Evolutionary conservation across 2,888 invertebrate genomes (phyloP).

Genomic region (Bursaphelenchus okinawaensis): DNA sequence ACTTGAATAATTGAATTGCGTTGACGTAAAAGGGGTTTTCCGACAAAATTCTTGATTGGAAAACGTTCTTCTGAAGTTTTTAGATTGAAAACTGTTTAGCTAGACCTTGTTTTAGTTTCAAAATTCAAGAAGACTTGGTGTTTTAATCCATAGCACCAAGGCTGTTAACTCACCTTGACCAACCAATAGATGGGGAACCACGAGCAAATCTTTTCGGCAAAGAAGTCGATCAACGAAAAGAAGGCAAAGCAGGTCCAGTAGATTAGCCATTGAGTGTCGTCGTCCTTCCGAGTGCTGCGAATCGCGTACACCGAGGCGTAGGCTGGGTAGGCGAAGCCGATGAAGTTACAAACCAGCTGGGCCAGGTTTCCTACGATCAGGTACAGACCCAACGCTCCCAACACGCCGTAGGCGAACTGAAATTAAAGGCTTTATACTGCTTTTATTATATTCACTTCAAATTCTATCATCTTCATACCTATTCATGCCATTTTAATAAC

Average conservation of each 20-base stretch:
- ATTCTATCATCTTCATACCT: too few species aligned
- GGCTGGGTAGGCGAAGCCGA: conserved; percentile 39
- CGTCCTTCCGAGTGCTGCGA: conserved; percentile 61
- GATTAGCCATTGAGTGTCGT: conserved; percentile 69
- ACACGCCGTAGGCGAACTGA: conserved; percentile 27
- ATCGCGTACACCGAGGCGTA: conserved; percentile 59
- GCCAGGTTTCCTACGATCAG: conserved; percentile 61
- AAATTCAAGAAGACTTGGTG: too few species aligned
- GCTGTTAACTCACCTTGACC: conserved; percentile 20
- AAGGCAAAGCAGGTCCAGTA: conserved; percentile 34
- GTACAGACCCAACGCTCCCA: conserved; percentile 25
- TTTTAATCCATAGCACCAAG: too few species aligned
- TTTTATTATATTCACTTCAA: too few species aligned
- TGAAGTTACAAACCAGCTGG: conserved; percentile 36
- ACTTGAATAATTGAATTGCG: too few species aligned
- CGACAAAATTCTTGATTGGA: too few species aligned
- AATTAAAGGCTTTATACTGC: too few species aligned
- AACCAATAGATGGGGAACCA: conserved; percentile 28
- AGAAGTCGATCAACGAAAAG: conserved; percentile 33
- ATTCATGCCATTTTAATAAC: too few species aligned
- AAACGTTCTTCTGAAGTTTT: too few species aligned
- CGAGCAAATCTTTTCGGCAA: conserved; percentile 27
- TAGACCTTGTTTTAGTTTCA: too few species aligned
- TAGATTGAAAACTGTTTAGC: too few species aligned
- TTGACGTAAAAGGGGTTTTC: too few species aligned